Base-by-base conservation (phyloP, 2,113 vertebrate species). In the Nerophis lumbriciformis region DNA sequence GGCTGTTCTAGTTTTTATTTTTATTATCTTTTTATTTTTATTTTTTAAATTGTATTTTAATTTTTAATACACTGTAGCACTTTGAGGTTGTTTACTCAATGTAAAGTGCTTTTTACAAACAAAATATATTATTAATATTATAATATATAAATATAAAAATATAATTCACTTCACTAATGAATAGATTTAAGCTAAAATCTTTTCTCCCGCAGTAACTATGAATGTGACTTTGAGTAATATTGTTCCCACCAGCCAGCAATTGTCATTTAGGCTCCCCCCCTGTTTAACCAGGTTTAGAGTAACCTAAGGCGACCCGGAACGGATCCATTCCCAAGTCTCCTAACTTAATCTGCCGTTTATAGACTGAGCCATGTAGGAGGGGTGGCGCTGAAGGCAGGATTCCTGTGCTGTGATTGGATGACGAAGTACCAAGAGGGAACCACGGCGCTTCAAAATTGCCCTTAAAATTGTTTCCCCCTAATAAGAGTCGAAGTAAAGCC, bases 311-410 rank as follows among this genome's bases (percentile, higher is more conserved):
- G 80, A 61, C 87, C 85, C 83, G 76, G 84, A 88, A 89, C 86
- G 81, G 83, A 73, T 91, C 81, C 28, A 28, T 80, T 72, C 77
- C 78, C 70, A 79, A 83, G 74, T 80, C 73, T 64, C 60, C 78
- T 90, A 89, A 91, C 87, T 79, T 83, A 88, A 90, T 90, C 83
- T 85, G 83, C 83, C 75, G 82, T 81, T 89, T 83, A 83, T 82
- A 70, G 72, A 75, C 78, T 77, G 79, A 70, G 71, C 72, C 75
- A 73, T 69, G 73, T n/a, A 69, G 70, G 75, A 71, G 65, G 70
- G 66, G 61, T 45, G 73, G 71, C 28, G 28, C 13, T 58, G 69
- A 74, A 61, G 52, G 71, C 51, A 74, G 69, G 57, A 68, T 65
- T 64, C 16, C 19, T 67, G 77, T 69, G 77, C 68, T 48, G 67